Evolutionary conservation across 2,797 vertebrate species (phyloP), one percentile per base, ranked within the genome.

Genomic region (Syngnathus rostellatus): DNA sequence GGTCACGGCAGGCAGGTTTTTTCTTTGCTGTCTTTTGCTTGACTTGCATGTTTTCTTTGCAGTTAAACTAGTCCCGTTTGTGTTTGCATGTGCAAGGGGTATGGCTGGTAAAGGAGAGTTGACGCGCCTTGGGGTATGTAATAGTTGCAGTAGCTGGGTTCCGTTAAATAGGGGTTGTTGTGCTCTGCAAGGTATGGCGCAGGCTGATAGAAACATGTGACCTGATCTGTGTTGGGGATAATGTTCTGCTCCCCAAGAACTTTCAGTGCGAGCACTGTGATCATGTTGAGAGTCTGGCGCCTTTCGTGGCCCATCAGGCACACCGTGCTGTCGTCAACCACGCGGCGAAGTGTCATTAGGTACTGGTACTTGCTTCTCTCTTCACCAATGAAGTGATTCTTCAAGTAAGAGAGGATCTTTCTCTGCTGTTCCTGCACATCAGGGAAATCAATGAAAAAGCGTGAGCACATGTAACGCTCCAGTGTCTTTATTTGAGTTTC

Each of bases 361-460:
- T 98, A 99, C 82, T 99, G 93, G 23, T 99, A 99, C 79, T 98
- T 99, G 90, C 89, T 97, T n/a, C 93, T 92, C 85, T 95, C 97
- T 77, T 99, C 97, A 10, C 95, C 97, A 0, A 97, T 94, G 82
- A 99, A 99, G 87, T 99, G 97, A 87, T 95, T 98, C 76, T 85
- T 92, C 77, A 99, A 89, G 79, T 99, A 99, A 5, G 96, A 98
- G 85, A 98, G 94, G 67, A 99, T 96, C 86, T 96, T 97, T 79
- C 92, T 90, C 78, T 96, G 93, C 83, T 99, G 97, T 80, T 98
- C 94, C 17, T 89, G 90, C 71, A 99, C 90, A 9, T 97, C 93
- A 1, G 96, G 94, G 85, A 99, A 99, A 84, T 99, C 97, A 39
- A 99, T 98, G 87, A 99, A 99, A 86, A 99, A 99, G 19, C 96